Evolutionary conservation across 2,888 invertebrate species (phyloP).

Genomic region (Epirrita christyi): DNA sequence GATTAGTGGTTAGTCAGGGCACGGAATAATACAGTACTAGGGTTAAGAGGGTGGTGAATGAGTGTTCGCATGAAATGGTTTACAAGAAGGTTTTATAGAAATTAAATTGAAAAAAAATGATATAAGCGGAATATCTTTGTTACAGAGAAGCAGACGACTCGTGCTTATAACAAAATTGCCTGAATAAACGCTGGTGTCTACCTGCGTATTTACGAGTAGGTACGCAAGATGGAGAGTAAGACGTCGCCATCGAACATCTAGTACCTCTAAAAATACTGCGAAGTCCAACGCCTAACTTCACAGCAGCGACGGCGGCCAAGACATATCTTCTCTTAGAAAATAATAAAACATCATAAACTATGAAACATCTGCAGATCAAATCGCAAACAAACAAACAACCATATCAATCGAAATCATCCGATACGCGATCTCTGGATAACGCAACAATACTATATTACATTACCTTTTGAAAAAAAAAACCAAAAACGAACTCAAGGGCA

Average conservation of each 20-base stretch:
- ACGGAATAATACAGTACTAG: constrained; percentile 14
- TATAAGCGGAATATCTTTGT: no score
- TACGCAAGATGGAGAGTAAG: no score
- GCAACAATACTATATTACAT: constrained; percentile 75
- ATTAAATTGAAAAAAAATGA: background rate
- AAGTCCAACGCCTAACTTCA: no score
- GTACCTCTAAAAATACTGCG: no score
- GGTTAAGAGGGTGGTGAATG: constrained; percentile 32
- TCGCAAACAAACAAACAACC: constrained; percentile 39
- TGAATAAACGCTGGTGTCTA: no score
- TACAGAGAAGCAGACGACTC: no score
- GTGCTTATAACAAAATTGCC: no score
- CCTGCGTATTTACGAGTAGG: no score
- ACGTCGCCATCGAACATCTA: no score
- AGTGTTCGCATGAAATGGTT: constrained; percentile 29
- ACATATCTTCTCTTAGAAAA: no score
- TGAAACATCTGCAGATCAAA: constrained; percentile 29
- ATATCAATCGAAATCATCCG: constrained; percentile 54
- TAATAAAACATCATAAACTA: constrained; percentile 4
- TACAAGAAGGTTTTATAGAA: constrained; percentile 29
- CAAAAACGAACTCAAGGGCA: constrained; percentile 60
- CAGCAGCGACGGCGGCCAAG: no score
- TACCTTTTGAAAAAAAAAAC: constrained; percentile 60
- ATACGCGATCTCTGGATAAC: constrained; percentile 63
- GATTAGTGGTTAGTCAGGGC: constrained; percentile 49